Evolutionary conservation across 1,140 invertebrate genomes (phyloP), one percentile per base, ranked within the genome.

Genomic region (Littorina saxatilis): DNA sequence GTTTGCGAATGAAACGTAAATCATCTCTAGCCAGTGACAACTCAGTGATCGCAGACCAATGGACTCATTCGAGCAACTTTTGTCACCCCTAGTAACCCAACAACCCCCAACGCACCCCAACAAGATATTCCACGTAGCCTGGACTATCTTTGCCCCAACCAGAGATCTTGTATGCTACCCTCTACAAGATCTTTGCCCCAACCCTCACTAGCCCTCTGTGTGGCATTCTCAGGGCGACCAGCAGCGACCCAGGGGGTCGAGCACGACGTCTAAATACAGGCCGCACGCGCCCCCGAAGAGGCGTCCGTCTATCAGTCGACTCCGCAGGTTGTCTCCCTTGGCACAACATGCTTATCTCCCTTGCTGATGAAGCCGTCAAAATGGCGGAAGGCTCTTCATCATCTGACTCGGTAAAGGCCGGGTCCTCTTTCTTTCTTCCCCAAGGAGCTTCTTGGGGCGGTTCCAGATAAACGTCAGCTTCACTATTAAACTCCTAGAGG

Each of bases 361-460:
- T 39, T 55, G 40, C n/a, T 20, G 50, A 43, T 43, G 40, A 52
- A 58, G 58, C 47, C 76, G 76, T 50, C 76, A 63, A 58, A 66
- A n/a, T 29, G 55, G 29, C 20, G 55, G 37, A 23, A 32, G 58
- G 50, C 55, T n/a, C 37, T 55, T 20, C 17, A 55, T 58, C 50
- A 55, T 43, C 9, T 37, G 37, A 32, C n/a, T 13, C 50, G 50
- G 9, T 52, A 52, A 23, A 52, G 50, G 9, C 11, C 11, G 23
- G 50, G 11, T 52, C 50, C 50, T 52, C 11, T 52, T 52, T 52
- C 50, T 52, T 23, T 11, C 11, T 13, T 11, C 11, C 50, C 50
- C 11, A 11, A 11, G 23, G 50, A 52, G n/a, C n/a, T n/a, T 52
- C 23, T 23, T 52, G 50, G 50, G 50, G 23, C 23, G 50, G 23